phyloP scores from a whole-genome alignment of 2,113 vertebrate genomes.

The Dicentrarchus labrax region DNA sequence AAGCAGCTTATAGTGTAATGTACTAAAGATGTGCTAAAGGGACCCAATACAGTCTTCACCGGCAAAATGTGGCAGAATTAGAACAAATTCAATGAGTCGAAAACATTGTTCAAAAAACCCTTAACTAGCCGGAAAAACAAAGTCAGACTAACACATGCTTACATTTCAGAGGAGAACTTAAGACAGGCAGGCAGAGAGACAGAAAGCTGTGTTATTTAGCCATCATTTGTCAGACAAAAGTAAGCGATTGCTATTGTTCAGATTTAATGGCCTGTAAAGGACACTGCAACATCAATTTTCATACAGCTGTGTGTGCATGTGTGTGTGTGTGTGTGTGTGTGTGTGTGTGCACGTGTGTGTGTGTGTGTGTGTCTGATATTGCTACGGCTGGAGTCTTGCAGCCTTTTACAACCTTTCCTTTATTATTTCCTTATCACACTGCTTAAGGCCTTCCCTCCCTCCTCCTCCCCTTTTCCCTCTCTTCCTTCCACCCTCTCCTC shows the following conservation, averaged over 20 bases:
- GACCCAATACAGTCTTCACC: constrained; percentile 23
- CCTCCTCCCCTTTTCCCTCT: constrained; percentile 1
- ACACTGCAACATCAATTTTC: constrained; percentile 70
- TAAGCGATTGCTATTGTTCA: constrained; percentile 62
- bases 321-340: constrained; percentile 1
- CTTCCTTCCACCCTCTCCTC: not conserved
- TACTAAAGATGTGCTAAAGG: constrained; percentile 38
- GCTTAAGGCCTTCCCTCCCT: constrained; percentile 65
- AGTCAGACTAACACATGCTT: constrained; percentile 7
- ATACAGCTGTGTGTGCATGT: constrained; percentile 45
- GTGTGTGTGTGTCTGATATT: constrained; percentile 53
- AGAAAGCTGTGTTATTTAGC: constrained; percentile 67
- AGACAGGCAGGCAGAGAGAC: constrained; percentile 44
- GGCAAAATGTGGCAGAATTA: constrained; percentile 29
- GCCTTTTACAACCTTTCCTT: constrained; percentile 72
- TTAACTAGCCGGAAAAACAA: constrained; percentile 31
- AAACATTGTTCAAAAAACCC: constrained; percentile 12
- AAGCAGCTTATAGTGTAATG: constrained; percentile 54
- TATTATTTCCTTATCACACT: constrained; percentile 76
- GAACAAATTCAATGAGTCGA: constrained; percentile 29
- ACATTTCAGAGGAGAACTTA: constrained; percentile 11
- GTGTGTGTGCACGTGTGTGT: not conserved
- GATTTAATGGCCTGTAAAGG: constrained; percentile 80
- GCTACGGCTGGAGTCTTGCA: constrained; percentile 54
- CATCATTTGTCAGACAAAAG: constrained; percentile 71